Evolutionary conservation across 2,113 vertebrate species (phyloP).

Genomic region (Hippotragus niger): DNA sequence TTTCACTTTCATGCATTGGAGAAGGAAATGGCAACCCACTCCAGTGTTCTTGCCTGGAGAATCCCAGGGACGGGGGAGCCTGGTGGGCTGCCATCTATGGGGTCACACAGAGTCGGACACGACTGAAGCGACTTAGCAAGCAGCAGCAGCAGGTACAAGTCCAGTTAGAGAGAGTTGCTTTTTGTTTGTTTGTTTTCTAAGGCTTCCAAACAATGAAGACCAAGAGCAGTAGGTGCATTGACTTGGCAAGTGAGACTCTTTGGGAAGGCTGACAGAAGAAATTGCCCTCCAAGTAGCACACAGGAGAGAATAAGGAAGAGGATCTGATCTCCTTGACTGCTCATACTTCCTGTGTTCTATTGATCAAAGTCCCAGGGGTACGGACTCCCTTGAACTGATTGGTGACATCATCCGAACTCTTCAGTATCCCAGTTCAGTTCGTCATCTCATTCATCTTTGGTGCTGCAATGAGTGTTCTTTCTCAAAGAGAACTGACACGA

Average conservation of each 20-base stretch:
- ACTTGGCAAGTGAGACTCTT: neutral
- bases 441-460: neutral
- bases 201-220: neutral
- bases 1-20: too few relatives aligned
- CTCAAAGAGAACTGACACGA: neutral
- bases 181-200: neutral
- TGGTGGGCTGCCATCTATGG: too few relatives aligned
- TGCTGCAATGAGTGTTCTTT: neutral
- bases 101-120: too few relatives aligned
- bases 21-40: too few relatives aligned
- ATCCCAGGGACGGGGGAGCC: too few relatives aligned
- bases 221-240: neutral
- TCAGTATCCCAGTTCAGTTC: neutral
- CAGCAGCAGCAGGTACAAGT: neutral
- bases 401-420: neutral
- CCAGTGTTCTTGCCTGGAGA: too few relatives aligned
- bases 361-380: neutral
- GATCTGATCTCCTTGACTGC: neutral
- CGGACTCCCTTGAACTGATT: neutral
- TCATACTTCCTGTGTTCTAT: neutral
- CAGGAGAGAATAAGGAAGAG: neutral
- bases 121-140: too few relatives aligned
- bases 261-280: neutral
- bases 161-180: neutral
- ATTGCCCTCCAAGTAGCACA: neutral